phyloP scores from a whole-genome alignment of 1,140 invertebrate species.

The Babylonia areolata region DNA sequence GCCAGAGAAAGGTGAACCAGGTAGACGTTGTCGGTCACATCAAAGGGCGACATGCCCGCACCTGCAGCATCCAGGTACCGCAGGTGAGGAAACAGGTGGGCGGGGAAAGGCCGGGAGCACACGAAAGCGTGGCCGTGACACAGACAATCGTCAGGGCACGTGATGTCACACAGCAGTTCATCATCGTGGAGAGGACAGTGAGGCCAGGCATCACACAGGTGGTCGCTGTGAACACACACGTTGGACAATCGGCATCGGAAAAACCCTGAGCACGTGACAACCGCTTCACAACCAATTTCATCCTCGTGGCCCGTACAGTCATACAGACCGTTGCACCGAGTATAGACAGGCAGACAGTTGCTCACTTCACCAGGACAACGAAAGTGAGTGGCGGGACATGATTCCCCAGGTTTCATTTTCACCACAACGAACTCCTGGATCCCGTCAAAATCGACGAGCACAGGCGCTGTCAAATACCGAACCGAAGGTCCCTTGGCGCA shows the following conservation, averaged over 20 bases:
- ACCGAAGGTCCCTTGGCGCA: neutral
- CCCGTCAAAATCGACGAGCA: neutral
- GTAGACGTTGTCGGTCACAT: neutral
- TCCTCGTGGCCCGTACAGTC: too few species aligned
- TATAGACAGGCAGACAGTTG: too few species aligned
- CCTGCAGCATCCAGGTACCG: too few species aligned
- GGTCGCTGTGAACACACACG: conserved; percentile 20
- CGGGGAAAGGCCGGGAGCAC: too few species aligned
- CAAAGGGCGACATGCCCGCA: neutral
- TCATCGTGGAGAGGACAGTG: conserved; percentile 41
- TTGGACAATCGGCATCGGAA: conserved; percentile 21
- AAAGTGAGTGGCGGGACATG: too few species aligned
- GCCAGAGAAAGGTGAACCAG: neutral
- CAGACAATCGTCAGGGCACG: conserved; percentile 47
- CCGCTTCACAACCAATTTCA: too few species aligned
- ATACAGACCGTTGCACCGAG: too few species aligned
- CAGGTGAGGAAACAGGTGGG: too few species aligned
- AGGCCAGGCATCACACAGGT: conserved; percentile 16
- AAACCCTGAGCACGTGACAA: conserved; percentile 33
- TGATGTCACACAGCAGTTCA: conserved; percentile 32
- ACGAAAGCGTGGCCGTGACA: too few species aligned
- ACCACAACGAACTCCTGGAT: too few species aligned
- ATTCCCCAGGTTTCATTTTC: too few species aligned
- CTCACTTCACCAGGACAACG: too few species aligned
- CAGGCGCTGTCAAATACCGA: neutral